Evolutionary conservation across 37 sponge, comb jelly and placozoan species (phyloP), one percentile per base, ranked within the genome.

Genomic region (Haliclona indistincta): DNA sequence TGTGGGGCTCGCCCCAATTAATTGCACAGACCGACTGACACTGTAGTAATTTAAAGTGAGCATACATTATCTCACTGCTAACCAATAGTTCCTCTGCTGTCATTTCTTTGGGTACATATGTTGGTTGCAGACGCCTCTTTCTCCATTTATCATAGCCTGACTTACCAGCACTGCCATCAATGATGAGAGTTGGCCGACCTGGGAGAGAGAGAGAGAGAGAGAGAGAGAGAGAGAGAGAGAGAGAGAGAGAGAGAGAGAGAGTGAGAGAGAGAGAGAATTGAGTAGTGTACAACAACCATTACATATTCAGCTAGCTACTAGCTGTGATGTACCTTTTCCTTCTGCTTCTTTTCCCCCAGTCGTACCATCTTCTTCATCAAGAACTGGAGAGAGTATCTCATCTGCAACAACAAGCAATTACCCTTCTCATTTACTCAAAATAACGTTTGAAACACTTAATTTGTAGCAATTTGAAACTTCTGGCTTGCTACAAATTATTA

Each of bases 11-110:
- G n/a, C n/a, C n/a, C n/a, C n/a, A n/a, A n/a, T n/a, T n/a, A n/a
- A n/a, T n/a, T n/a, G n/a, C n/a, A n/a, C n/a, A 47, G 43, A 69
- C 25, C 26, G 26, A 25, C 30, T 41, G 32, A 25, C 49, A 69
- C 47, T 13, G 45, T 53, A 23, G 15, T 44, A 70, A 38, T 45
- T 8, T 42, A 22, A 28, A 44, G 13, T 42, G 23, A 42, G 8
- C 17, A 41, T n/a, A 44, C 47, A 42, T 8, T 42, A 8, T 44
- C 53, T 20, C 19, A 22, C n/a, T n/a, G 36, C 75, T 66, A 34
- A 87, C 88, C 76, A 93, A 35, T 1, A 88, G 44, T 49, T 93
- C 86, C 0, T 67, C 49, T 26, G 83, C 80, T 5, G 71, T 81
- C 64, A 62, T 77, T 20, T 74, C 75, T 66, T 79, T 75, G 61